Evolutionary conservation across 2,888 invertebrate genomes (phyloP), one percentile per base, ranked within the genome.

Genomic region (Cepaea hortensis): DNA sequence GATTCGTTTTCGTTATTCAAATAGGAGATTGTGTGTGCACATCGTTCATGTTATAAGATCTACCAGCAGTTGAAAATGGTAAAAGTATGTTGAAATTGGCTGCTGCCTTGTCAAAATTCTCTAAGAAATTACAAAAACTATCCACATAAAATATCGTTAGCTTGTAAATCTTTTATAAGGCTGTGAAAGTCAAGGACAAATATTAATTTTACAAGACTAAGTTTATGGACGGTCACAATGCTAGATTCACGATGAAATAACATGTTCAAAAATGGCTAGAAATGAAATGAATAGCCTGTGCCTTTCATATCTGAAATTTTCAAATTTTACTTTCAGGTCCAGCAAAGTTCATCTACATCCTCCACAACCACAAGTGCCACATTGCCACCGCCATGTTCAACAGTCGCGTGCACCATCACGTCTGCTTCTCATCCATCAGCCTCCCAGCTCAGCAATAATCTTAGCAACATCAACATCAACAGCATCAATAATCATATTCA

Each of bases 381-480:
- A 6, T 68, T 80, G 7, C 50, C 35, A 11, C 73, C 81, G 35
- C 55, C 72, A 18, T 65, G 70, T 55, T 85, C 81, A 62, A 73
- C 75, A n/a, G 35, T 55, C 23, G 20, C 76, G 18, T 20, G 46
- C 70, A 68, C 85, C 35, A 46, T 50, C 20, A 18, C 70, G 20
- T 11, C 68, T 13, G 68, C 65, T 23, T 62, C 85, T 72, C 79
- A 84, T 50, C 11, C 83, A 15, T 76, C 70, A 50, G n/a, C 84
- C 18, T 46, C 77, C 3, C 85, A 85, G 81, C 79, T 81, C 35
- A 81, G 81, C 75, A 85, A 81, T 75, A 85, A 70, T n/a, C 70
- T 85, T 18, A 85, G 72, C 72, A 81, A 61, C 81, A 85, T 81
- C 62, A 85, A 75, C 72, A 81, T 73, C 35, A 85, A 80, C 85